Evolutionary conservation across 2,113 vertebrate species (phyloP), one percentile per base, ranked within the genome.

Genomic region (Falco punctatus): DNA sequence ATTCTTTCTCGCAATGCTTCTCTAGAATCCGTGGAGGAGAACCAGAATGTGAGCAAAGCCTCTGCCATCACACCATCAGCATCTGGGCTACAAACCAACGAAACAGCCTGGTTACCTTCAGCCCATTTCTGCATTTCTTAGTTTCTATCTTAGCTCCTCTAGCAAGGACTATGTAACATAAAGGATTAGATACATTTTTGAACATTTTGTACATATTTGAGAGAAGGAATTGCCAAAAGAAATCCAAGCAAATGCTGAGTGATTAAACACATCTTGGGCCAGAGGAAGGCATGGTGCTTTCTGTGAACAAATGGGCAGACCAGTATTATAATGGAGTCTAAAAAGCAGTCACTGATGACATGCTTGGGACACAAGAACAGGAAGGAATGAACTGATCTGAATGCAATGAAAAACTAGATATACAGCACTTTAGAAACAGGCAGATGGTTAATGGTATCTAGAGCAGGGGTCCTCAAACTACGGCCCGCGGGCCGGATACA

Each of bases 41-140:
- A 97, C 80, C 92, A 96, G 95, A 98, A 98, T 17, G 97, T 98
- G 84, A 98, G 96, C 81, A 98, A 94, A 88, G 82, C 71, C 38
- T 98, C 97, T 90, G 97, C 91, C 48, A 93, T 46, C 49, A 97
- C 96, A 81, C 98, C 98, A 21, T 94, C 96, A 64, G 90, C 64
- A 77, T 94, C 86, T 80, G 78, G 95, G 90, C 98, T 98, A 82
- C 40, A 97, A 97, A 97, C 51, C 88, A 98, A 92, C 8, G 19
- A 96, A 94, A 95, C 58, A 82, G 13, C 30, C 42, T 49, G 1
- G 20, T 95, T 95, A 94, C 57, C 71, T 82, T 89, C 62, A 66
- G 66, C 58, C 42, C 23, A 46, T 69, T 92, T 72, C 62, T 90
- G 15, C 48, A 44, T 52, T 58, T 86, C 77, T 74, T 75, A 64